Base-by-base conservation (phyloP, 1,140 invertebrate species). In the Drosophila varians region DNA sequence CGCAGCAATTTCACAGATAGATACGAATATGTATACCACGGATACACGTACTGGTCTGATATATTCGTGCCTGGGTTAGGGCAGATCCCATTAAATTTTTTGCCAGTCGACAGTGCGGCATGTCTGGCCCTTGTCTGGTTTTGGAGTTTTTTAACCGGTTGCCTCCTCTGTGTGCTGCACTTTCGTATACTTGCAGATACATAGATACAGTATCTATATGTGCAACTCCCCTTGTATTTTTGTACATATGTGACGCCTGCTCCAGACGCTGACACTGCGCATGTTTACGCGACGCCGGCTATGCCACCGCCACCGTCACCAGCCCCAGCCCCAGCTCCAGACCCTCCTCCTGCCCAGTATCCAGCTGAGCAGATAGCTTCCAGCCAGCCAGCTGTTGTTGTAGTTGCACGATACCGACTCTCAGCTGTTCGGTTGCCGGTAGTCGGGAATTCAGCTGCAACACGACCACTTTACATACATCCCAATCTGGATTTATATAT, bases 401-500 rank as follows among this genome's bases (percentile, higher is more conserved):
- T 84, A 80, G 80, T 87, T 86, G 76, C 70, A 78, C 66, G 61
- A 68, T 38, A 56, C 36, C 36, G 36, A 38, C 64, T 86, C 79
- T 86, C 80, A 87, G 80, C 80, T 83, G 78, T 83, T 83, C 62
- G 51, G 53, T 70, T 61, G 74, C 71, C 75, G 71, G 74, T 62
- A 70, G 47, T 74, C 56, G 60, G 52, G 65, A 84, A 86, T 84
- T 84, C 80, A 75, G 80, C 80, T 84, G 79, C 80, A 86, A 70
- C 82, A 75, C 80, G 57, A 83, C 31, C 58, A 78, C 71, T 83
- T 78, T 75, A 76, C 60, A 84, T 82, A 54, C 28, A 42, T 23
- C 14, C 21, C 51, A 45, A 42, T 56, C 16, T 21, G 38, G 6
- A 19, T n/a, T 23, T 25, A 51, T 28, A 18, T 31, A 60, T 54